A percentile compares a stretch with the other conserved stretches of the same genome.
Evolutionary conservation across 1,140 invertebrate species (phyloP).

Genomic region (Heliconius nattereri): DNA sequence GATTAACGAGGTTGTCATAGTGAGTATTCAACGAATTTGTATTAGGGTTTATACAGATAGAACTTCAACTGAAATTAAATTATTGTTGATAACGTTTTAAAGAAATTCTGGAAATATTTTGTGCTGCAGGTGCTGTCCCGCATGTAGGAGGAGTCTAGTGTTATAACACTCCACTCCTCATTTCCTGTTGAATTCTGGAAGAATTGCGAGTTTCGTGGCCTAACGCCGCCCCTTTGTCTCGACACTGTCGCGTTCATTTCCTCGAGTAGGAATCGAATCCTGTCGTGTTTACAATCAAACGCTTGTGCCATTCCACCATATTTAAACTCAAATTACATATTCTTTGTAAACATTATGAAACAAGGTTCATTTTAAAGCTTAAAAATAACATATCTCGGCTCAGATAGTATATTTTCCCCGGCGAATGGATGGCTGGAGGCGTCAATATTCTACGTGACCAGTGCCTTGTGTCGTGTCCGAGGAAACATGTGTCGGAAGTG

Average conservation of each 20-base stretch:
- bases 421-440: slow-evolving; percentile 64
- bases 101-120: too few species aligned
- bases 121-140: too few species aligned
- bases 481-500: slow-evolving; percentile 78
- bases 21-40: neutral
- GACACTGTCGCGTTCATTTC: too few species aligned
- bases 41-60: neutral
- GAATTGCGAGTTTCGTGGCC: too few species aligned
- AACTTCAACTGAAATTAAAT: neutral
- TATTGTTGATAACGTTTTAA: too few species aligned
- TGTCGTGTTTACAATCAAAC: too few species aligned
- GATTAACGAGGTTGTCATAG: neutral
- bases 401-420: slow-evolving; percentile 37
- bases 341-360: neutral
- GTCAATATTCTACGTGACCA: slow-evolving; percentile 79
- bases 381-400: slow-evolving; percentile 38
- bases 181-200: too few species aligned
- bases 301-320: too few species aligned
- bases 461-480: slow-evolving; percentile 61
- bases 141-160: too few species aligned
- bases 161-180: too few species aligned
- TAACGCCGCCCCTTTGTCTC: too few species aligned
- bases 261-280: too few species aligned
- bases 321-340: neutral
- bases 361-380: slow-evolving; percentile 7